Conservation (phyloP, 2,888 invertebrate species). For the Parnassius apollo region DNA sequence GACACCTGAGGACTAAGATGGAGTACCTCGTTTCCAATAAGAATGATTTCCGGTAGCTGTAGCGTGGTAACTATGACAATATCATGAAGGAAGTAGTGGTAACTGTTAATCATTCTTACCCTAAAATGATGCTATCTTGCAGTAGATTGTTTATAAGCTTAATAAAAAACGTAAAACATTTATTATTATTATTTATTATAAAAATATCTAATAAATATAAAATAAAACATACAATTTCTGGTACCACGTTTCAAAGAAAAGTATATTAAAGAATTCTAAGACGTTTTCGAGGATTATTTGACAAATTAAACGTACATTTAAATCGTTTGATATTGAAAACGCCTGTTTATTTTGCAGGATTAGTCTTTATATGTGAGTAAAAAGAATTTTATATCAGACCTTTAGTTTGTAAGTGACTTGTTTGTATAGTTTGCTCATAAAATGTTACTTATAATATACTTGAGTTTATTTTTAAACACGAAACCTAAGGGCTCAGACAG, state of each 20-base stretch:
- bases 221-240: background rate
- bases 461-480: background rate
- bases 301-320: constrained; percentile 3
- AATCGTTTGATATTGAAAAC: constrained; percentile 10
- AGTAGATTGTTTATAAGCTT: no score
- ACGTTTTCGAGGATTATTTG: constrained; percentile 15
- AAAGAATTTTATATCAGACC: background rate
- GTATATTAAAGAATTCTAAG: constrained; percentile 4
- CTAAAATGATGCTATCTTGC: no score
- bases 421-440: constrained; percentile 4
- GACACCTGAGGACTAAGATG: no score
- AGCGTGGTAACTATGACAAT: no score
- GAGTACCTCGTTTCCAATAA: no score
- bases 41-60: no score
- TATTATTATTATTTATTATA: no score
- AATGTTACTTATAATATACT: background rate
- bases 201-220: background rate
- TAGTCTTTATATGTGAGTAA: background rate
- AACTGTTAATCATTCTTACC: no score
- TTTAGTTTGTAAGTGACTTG: background rate
- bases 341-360: background rate
- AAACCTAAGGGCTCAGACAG: no score
- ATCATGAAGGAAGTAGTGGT: no score
- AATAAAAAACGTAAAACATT: no score
- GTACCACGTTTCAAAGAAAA: constrained; percentile 2